phyloP scores from a whole-genome alignment of 2,113 vertebrate species.

The Butorides virescens region DNA sequence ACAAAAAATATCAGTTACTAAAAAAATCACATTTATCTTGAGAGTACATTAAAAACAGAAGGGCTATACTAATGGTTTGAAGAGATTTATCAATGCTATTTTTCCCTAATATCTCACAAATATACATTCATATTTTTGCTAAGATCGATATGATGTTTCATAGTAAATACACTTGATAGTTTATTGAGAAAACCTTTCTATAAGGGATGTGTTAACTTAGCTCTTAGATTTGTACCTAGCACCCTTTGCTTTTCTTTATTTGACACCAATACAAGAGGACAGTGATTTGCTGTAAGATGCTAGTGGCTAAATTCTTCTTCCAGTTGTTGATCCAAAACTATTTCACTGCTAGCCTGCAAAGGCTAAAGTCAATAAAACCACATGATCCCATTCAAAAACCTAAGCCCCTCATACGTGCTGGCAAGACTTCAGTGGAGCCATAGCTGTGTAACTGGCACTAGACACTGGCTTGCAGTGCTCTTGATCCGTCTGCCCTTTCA shows the following conservation, averaged over 20 bases:
- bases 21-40: background rate
- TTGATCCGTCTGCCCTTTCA: background rate
- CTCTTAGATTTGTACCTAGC: background rate
- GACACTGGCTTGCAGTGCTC: background rate
- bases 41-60: background rate
- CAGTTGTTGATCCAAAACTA: background rate
- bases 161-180: background rate
- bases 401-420: background rate
- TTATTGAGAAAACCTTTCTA: background rate
- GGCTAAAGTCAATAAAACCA: background rate
- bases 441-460: background rate
- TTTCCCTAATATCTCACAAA: background rate
- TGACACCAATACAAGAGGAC: background rate
- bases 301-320: background rate
- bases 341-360: background rate
- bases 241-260: background rate
- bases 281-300: background rate
- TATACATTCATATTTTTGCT: background rate
- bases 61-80: background rate
- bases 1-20: background rate
- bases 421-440: background rate
- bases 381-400: background rate
- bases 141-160: background rate
- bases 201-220: background rate
- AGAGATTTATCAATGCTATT: background rate